phyloP scores from a whole-genome alignment of 2,113 vertebrate genomes.

The Sinocyclocheilus anshuiensis region DNA sequence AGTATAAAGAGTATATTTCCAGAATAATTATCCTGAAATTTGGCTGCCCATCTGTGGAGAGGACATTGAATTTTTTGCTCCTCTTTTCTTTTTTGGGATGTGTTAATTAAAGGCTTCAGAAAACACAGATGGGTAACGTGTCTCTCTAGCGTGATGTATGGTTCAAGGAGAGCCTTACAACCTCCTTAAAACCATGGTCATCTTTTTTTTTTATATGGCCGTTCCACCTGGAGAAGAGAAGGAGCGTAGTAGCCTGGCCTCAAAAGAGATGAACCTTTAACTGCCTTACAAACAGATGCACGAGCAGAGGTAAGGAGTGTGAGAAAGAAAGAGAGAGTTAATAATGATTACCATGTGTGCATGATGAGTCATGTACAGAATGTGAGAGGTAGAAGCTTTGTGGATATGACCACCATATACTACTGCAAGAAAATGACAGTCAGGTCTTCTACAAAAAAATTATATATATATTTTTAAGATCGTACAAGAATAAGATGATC shows the following conservation, averaged over 20 bases:
- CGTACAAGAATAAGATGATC: background rate
- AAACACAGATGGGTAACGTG: constrained; percentile 83
- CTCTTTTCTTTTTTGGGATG: constrained; percentile 76
- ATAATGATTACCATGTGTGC: background rate
- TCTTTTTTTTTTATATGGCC: constrained; percentile 64
- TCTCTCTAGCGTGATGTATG: constrained; percentile 75
- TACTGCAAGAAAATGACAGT: background rate
- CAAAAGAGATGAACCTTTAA: constrained; percentile 36
- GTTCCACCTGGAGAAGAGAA: constrained; percentile 54
- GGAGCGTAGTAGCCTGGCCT: constrained; percentile 39
- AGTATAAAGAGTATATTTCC: constrained; percentile 80
- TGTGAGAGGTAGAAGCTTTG: background rate
- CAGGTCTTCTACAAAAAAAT: background rate
- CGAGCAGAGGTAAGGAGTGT: background rate
- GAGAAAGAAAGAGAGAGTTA: constrained; percentile 23
- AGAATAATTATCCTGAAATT: constrained; percentile 82
- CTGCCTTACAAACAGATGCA: constrained; percentile 11
- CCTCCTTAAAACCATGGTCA: constrained; percentile 71
- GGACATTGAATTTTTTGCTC: constrained; percentile 76
- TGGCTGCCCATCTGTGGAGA: constrained; percentile 79
- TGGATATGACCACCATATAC: background rate
- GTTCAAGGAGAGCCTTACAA: constrained; percentile 82
- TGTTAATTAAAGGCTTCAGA: constrained; percentile 82
- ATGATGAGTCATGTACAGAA: constrained; percentile 11
- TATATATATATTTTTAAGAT: background rate